These are phyloP conservation scores for Laticauda laticaudata DNA, from an alignment of 2,113 vertebrate genomes.

Conservation along the genomic window DNA sequence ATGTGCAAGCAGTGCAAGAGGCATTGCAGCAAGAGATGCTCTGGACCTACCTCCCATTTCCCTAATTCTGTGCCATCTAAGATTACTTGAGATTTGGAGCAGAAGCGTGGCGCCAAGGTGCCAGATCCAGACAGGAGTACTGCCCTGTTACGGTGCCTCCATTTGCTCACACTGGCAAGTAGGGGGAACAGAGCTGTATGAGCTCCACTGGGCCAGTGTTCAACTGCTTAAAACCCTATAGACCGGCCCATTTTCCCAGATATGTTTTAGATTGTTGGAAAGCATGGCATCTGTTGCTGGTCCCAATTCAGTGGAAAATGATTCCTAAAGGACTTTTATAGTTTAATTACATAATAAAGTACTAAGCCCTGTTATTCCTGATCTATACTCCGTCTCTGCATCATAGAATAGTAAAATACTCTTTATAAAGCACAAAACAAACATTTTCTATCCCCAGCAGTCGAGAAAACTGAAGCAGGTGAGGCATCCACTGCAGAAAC, in stretches of 20 bases:
- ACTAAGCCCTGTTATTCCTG: background rate
- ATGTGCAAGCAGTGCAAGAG: background rate
- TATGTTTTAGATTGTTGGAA: background rate
- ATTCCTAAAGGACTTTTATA: background rate
- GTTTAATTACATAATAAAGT: background rate
- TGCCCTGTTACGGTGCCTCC: background rate
- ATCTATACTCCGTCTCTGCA: background rate
- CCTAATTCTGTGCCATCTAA: background rate
- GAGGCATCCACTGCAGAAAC: background rate
- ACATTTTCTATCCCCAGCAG: background rate
- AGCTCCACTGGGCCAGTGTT: background rate
- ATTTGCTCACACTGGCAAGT: background rate
- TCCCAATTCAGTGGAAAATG: background rate
- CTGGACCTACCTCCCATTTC: too few species aligned
- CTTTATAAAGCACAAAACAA: background rate
- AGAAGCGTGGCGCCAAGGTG: background rate
- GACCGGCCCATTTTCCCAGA: accelerated
- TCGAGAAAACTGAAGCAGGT: background rate
- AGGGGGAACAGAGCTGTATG: background rate
- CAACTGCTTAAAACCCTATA: background rate
- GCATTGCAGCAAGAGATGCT: background rate
- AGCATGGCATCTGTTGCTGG: background rate
- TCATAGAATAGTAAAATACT: background rate
- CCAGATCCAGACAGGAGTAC: background rate
- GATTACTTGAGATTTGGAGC: background rate